Base-by-base conservation (phyloP, 2,888 invertebrate genomes). In the Thecocarcelia acutangulata region DNA sequence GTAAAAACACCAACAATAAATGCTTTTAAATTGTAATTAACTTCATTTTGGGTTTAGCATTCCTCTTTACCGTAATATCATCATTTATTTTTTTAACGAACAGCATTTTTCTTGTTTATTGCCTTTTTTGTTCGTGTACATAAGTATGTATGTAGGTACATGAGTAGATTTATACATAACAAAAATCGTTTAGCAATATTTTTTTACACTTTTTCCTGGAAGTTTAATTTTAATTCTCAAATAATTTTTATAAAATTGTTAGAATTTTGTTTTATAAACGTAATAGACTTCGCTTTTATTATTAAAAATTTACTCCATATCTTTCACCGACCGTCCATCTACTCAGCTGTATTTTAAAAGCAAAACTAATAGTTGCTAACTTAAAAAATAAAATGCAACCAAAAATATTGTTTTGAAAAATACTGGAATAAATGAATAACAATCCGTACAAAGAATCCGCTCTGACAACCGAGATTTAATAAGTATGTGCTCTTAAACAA, bases 321-420 rank as follows among this genome's bases (percentile, higher is more conserved):
- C n/a, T n/a, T 66, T 8, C 58, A 74, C 82, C 82, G 82, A 70
- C 74, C 78, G 21, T 63, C 76, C 83, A 83, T 81, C 84, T 77
- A 83, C 82, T 81, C 80, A n/a, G 64, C 44, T 44, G 68, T 77
- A 79, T 83, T 84, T 69, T 80, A 80, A 58, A 79, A 83, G 72
- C 70, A 54, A 81, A 84, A 84, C 84, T 84, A 82, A 80, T 68
- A 33, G 83, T 75, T 69, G 78, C 66, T 80, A 80, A 74, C 83
- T 69, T 78, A 48, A 75, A 48, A 82, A 78, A 78, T 73, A 15
- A 59, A 77, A 77, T 77, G 76, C 83, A 82, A 79, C 80, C 77
- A 56, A 75, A 79, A 46, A 68, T 72, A n/a, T 42, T 52, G 52
- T 52, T 33, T 33, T n/a, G 66, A 54, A 68, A 66, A 61, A 52